These are phyloP conservation scores for Illadopsis cleaveri DNA, from an alignment of 2,113 vertebrate species.

Conservation along the genomic window DNA sequence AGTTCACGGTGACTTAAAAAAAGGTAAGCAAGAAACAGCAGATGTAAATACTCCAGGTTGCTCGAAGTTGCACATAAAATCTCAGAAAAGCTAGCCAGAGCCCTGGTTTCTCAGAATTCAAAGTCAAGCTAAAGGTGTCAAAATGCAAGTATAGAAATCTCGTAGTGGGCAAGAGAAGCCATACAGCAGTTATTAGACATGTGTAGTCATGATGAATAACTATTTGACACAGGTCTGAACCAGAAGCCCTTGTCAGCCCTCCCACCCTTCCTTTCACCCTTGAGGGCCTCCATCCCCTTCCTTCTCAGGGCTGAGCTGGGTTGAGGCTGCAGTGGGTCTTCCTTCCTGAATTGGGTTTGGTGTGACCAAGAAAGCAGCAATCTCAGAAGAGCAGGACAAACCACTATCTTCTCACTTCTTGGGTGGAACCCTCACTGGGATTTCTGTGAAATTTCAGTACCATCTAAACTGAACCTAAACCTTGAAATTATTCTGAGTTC, in stretches of 20 bases:
- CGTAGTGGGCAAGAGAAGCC: background rate
- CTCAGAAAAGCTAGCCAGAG: background rate
- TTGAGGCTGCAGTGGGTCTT: background rate
- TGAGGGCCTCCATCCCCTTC: background rate
- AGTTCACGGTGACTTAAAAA: background rate
- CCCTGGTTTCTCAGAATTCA: background rate
- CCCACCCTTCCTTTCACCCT: background rate
- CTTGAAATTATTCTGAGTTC: background rate
- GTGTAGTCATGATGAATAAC: background rate
- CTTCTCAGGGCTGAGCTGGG: background rate
- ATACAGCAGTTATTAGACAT: background rate
- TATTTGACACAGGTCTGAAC: background rate
- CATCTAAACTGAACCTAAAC: background rate
- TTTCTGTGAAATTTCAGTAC: background rate
- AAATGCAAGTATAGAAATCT: background rate
- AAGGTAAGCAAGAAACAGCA: background rate
- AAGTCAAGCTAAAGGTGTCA: background rate
- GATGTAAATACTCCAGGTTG: background rate
- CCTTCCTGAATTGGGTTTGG: background rate
- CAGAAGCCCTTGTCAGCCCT: background rate
- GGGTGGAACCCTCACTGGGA: background rate
- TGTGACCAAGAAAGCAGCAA: background rate
- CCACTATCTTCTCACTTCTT: background rate
- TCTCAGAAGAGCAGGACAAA: background rate
- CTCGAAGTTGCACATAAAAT: background rate